Percentiles rank a stretch among this genome's conserved stretches.
Evolutionary conservation across 2,888 invertebrate genomes (phyloP).

Genomic region (Dryobota labecula): DNA sequence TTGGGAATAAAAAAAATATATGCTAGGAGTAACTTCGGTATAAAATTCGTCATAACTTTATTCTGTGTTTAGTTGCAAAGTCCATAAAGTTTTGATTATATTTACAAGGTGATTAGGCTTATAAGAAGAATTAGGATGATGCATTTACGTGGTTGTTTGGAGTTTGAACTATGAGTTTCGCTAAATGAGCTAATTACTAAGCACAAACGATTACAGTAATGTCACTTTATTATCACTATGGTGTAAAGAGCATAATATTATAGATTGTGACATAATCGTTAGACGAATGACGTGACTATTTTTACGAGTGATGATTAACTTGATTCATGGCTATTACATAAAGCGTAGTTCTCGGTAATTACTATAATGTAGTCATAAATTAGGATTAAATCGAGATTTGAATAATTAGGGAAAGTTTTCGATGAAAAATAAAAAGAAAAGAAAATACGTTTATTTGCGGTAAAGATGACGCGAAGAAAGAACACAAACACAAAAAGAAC

Average conservation of each 20-base stretch:
- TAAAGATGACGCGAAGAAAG: too few relatives aligned
- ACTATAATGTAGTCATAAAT: slow-evolving; percentile 26
- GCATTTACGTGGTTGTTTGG: too few relatives aligned
- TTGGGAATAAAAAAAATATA: too few relatives aligned
- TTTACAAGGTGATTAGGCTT: not conserved
- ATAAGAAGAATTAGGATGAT: not conserved
- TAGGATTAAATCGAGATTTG: slow-evolving; percentile 22
- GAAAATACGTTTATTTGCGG: too few relatives aligned
- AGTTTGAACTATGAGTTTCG: not conserved
- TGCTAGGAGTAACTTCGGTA: too few relatives aligned
- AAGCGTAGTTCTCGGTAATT: slow-evolving; percentile 21
- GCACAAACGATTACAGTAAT: slow-evolving; percentile 1
- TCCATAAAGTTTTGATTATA: too few relatives aligned
- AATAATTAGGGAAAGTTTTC: not conserved
- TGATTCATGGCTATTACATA: slow-evolving; percentile 28
- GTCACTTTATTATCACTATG: slow-evolving; percentile 33
- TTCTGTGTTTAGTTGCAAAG: too few relatives aligned
- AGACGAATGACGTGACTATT: slow-evolving; percentile 47
- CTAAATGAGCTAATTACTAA: too few relatives aligned
- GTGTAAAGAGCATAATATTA: slow-evolving; percentile 25
- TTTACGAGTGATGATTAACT: slow-evolving; percentile 53
- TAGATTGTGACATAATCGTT: slow-evolving; percentile 59
- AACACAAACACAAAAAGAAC: too few relatives aligned
- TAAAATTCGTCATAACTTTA: too few relatives aligned
- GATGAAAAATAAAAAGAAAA: too few relatives aligned